Conservation (phyloP, 2,888 invertebrate species). For the Chrysolina haemoptera region DNA sequence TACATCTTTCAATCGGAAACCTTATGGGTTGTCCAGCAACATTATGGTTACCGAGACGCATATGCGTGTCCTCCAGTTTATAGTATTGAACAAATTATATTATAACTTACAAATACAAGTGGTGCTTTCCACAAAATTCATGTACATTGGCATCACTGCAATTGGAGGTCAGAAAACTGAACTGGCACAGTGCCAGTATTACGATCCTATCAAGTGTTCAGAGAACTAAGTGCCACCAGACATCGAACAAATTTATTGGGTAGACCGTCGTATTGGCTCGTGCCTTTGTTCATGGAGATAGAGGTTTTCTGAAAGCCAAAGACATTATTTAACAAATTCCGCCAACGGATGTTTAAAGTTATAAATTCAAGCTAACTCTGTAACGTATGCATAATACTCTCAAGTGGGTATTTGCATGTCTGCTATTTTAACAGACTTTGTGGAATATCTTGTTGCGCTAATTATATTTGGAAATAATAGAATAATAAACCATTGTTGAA, state of each 20-base stretch:
- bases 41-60: no score
- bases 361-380: background rate
- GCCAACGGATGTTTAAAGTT: background rate
- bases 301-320: background rate
- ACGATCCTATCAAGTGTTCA: constrained; percentile 49
- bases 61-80: no score
- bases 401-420: background rate
- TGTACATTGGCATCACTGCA: constrained; percentile 27
- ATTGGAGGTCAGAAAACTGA: constrained; percentile 33
- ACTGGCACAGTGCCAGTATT: constrained; percentile 50
- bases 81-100: no score
- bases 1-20: no score
- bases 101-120: no score
- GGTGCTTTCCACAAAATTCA: background rate
- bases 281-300: background rate
- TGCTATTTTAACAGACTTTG: background rate
- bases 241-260: constrained; percentile 19
- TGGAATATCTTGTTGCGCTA: background rate
- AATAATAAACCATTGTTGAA: background rate
- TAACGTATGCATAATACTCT: background rate
- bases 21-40: no score
- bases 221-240: constrained; percentile 49
- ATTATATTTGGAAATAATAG: background rate
- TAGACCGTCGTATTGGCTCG: background rate
- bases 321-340: background rate